Conservation (phyloP, 2,888 invertebrate genomes). For the Aphelenchoides bicaudatus region DNA sequence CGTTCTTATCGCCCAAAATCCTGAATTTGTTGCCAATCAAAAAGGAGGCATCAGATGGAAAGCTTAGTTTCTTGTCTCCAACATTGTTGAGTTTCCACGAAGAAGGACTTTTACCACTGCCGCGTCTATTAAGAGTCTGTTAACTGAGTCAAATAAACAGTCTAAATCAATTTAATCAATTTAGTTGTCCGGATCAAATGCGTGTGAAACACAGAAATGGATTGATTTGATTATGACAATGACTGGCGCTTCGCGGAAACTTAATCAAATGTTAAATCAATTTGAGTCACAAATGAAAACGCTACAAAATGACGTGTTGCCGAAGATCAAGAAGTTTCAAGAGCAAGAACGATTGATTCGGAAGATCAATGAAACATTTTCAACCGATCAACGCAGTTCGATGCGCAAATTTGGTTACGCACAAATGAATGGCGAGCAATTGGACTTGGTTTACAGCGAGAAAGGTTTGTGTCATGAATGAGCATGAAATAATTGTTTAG, state of each 20-base stretch:
- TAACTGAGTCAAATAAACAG: conserved; percentile 15
- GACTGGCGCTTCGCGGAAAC: conserved; percentile 24
- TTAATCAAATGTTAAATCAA: conserved; percentile 23
- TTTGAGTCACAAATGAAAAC: conserved; percentile 24
- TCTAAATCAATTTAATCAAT: neutral
- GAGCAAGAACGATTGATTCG: conserved; percentile 30
- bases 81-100: conserved; percentile 48
- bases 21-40: conserved; percentile 14
- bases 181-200: conserved; percentile 15
- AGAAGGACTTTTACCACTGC: conserved; percentile 48
- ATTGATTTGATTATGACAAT: conserved; percentile 25
- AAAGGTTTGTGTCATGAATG: conserved; percentile 8
- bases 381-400: conserved; percentile 31
- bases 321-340: conserved; percentile 40
- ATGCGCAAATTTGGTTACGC: conserved; percentile 40
- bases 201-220: conserved; percentile 24
- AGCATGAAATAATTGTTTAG: no score
- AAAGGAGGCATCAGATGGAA: conserved; percentile 4
- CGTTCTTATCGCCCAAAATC: conserved; percentile 25
- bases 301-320: conserved; percentile 40
- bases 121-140: conserved; percentile 40
- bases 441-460: conserved; percentile 37
- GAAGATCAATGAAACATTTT: conserved; percentile 24
- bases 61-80: conserved; percentile 37
- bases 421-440: conserved; percentile 39